Evolutionary conservation across 1,140 invertebrate genomes (phyloP).

Genomic region (Drosophila bipectinata): DNA sequence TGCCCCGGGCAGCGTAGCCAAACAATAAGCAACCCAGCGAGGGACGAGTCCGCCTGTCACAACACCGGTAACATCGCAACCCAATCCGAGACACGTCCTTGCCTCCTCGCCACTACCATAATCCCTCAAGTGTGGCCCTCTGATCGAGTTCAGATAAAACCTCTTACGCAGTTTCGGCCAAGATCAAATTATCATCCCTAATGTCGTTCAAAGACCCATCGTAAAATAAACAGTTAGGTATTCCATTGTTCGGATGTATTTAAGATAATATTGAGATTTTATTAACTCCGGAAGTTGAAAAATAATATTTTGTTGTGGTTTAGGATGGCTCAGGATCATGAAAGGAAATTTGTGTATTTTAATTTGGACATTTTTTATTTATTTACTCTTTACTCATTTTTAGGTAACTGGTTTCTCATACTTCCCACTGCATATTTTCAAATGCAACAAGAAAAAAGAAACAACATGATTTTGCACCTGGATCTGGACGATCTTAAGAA

Average conservation of each 20-base stretch:
- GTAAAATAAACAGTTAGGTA: slow-evolving; percentile 50
- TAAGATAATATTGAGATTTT: slow-evolving; percentile 35
- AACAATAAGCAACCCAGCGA: slow-evolving; percentile 35
- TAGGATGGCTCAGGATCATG: not conserved
- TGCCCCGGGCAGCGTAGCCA: slow-evolving; percentile 57
- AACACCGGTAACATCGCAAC: slow-evolving; percentile 55
- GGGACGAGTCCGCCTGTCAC: slow-evolving; percentile 57
- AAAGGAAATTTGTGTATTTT: too few species aligned
- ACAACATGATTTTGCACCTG: slow-evolving; percentile 1
- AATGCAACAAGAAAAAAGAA: too few species aligned
- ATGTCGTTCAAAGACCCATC: slow-evolving; percentile 56
- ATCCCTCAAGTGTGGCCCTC: slow-evolving; percentile 41
- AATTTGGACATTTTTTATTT: too few species aligned
- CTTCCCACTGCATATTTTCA: not conserved
- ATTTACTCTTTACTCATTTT: not conserved
- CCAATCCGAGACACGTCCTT: slow-evolving; percentile 66
- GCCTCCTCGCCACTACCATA: slow-evolving; percentile 34
- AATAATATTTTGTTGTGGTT: not conserved
- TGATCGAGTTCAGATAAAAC: slow-evolving; percentile 46
- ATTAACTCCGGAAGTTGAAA: slow-evolving; percentile 13
- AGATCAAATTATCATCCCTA: slow-evolving; percentile 59
- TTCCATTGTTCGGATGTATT: slow-evolving; percentile 5
- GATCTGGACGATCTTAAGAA: slow-evolving; percentile 4
- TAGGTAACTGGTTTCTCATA: not conserved
- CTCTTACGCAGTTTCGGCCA: slow-evolving; percentile 19